These are phyloP conservation scores for Oegoconia quadripuncta DNA, from an alignment of 2,888 invertebrate genomes.

Conservation along the genomic window DNA sequence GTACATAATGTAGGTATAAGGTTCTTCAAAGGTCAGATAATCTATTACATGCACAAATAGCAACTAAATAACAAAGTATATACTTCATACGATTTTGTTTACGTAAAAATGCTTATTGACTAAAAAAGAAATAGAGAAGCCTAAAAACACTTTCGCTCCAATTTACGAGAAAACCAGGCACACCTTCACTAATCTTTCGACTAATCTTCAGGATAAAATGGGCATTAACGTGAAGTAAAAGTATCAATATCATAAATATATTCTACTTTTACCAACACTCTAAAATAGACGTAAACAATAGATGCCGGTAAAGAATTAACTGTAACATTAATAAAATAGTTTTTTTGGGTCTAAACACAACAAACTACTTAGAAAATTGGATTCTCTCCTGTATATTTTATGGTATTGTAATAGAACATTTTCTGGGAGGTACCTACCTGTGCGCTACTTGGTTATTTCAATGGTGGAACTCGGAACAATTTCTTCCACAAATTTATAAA, in stretches of 20 bases:
- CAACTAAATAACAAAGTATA: too few species aligned
- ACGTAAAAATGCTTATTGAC: too few species aligned
- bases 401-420: constrained; percentile 44
- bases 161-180: too few species aligned
- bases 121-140: too few species aligned
- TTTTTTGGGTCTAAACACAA: background rate
- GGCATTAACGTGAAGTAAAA: too few species aligned
- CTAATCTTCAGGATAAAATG: too few species aligned
- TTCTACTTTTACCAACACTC: background rate
- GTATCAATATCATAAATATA: too few species aligned
- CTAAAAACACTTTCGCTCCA: too few species aligned
- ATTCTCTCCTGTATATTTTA: constrained; percentile 36
- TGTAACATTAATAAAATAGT: background rate
- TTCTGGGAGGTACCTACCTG: constrained; percentile 50
- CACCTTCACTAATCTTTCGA: too few species aligned
- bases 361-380: constrained; percentile 7
- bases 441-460: constrained; percentile 60
- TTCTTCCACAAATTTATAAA: constrained; percentile 27
- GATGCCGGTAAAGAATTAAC: constrained; percentile 37
- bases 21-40: constrained; percentile 35
- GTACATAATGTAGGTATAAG: constrained; percentile 42
- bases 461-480: constrained; percentile 49
- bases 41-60: constrained; percentile 19
- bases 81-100: too few species aligned
- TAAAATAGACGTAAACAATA: constrained; percentile 63